Percentiles rank a stretch among this genome's conserved stretches.
These are phyloP conservation scores for Alligator mississippiensis DNA, from an alignment of 2,113 vertebrate species.

Conservation along the genomic window DNA sequence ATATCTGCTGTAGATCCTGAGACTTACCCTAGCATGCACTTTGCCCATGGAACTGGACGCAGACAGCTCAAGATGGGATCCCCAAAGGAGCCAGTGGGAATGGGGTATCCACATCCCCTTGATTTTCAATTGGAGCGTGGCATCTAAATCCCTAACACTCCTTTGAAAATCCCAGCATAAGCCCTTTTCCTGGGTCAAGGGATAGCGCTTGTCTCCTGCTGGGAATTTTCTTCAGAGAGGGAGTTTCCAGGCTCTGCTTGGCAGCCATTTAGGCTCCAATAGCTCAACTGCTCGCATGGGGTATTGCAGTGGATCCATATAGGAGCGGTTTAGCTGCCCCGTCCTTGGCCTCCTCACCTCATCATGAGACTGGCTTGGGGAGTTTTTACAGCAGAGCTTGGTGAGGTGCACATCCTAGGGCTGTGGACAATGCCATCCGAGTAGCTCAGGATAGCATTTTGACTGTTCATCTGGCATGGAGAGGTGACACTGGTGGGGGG, in stretches of 20 bases:
- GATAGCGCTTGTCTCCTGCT: background rate
- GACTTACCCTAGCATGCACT: background rate
- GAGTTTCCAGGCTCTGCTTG: background rate
- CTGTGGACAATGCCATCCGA: background rate
- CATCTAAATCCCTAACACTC: background rate
- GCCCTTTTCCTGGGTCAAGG: background rate
- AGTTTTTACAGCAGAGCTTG: background rate
- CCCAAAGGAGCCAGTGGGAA: no score
- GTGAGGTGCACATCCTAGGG: background rate
- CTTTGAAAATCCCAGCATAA: background rate
- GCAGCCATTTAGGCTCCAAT: background rate
- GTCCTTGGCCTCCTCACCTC: background rate
- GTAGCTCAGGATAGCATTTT: background rate
- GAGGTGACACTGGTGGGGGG: background rate
- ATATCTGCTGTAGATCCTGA: background rate
- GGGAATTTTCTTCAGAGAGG: rapidly evolving
- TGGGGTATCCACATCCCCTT: background rate
- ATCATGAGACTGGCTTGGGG: background rate
- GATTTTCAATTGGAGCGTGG: background rate
- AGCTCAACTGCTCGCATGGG: background rate
- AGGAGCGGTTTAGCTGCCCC: background rate
- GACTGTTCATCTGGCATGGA: background rate
- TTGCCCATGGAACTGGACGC: background rate
- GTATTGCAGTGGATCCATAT: background rate
- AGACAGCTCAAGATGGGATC: background rate